Evolutionary conservation across 2,888 invertebrate genomes (phyloP), one percentile per base, ranked within the genome.

Genomic region (Clunio marinus): DNA sequence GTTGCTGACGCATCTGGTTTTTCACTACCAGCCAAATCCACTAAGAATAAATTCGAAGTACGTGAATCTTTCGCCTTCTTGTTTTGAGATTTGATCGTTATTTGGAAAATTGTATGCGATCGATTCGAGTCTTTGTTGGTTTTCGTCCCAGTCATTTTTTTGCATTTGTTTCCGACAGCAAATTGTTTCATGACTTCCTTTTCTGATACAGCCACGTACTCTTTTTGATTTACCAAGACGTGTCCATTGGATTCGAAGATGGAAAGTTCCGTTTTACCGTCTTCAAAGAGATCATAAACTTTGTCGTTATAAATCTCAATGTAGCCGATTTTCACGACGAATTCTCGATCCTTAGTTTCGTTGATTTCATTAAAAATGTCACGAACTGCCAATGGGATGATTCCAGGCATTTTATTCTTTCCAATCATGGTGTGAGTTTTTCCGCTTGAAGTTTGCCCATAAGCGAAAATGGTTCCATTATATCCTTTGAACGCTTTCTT

Each of bases 381-480:
- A 7, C 86, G 77, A 0, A 93, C 83, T 1, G 91, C 84, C 37
- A 88, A 75, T 0, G 86, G 85, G 73, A 93, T 88, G 8, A 95
- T 85, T 1, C 95, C 95, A 0, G 84, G 86, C 41, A 86, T 84
- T 0, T 78, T 73, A 0, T 81, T 78, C 28, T 83, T 83, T 0
- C 95, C 95, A 75, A 88, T 83, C 88, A 93, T 90, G 0, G 91
- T 92, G 73, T 87, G 87, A 0, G 93, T 93, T 70, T 45, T 71
- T 68, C 93, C 95, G 0, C 93, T 93, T 1, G 92, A 89, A 2
- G 93, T 94, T 77, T 94, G 94, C 4, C 94, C 94, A 76, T 95
- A 95, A 0, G 93, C 93, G 79, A 95, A 92, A 71, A 95, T 87
- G 0, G 94, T 94, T 1, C 91, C 93, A 76, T 92, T 91, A 73